Base-by-base conservation (phyloP, 2,888 invertebrate species). In the Pyrgus malvae region DNA sequence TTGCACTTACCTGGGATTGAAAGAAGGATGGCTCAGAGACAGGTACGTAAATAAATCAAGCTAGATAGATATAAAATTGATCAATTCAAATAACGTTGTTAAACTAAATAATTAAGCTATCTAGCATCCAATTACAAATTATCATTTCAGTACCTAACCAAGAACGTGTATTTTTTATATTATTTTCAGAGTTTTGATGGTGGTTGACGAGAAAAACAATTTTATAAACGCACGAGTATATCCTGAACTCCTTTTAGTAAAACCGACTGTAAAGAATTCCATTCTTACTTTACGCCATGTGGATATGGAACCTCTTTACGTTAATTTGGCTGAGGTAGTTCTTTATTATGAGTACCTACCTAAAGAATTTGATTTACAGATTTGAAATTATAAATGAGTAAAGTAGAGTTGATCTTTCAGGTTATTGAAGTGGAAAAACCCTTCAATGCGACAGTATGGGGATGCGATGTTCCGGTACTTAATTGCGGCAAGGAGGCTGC, bases 401-500 rank as follows among this genome's bases (percentile, higher is more conserved):
- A n/a, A n/a, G n/a, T n/a, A n/a, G n/a, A n/a, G 11, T 41, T 23
- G 29, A 11, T 14, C 2, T 50, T 45, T 21, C 11, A 84, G 85
- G 65, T 83, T 8, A 78, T 61, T n/a, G 75, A 80, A 51, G 56
- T 66, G 23, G 66, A 71, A 61, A 65, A 61, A 45, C 63, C 73
- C 1, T 83, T 83, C 48, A 83, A 75, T 2, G 92, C 92, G 0
- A 69, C 80, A 0, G 90, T 94, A 0, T 94, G 93, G 93, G 90
- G 91, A 9, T 83, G 83, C 0, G 68, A 83, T 0, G 90, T 95
- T 1, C 83, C 91, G 0, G 94, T 93, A 0, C 87, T 92, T 64
- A 93, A 96, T 69, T 96, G 96, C 72, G 96, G 96, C 0, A 92
- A 92, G 55, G 92, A 92, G 60, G 93, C 92, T 8, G 92, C 94